A percentile compares a stretch with the other conserved stretches of the same genome.
Evolutionary conservation across 2,888 invertebrate genomes (phyloP).

Genomic region (Eumacrocentrus americanus): DNA sequence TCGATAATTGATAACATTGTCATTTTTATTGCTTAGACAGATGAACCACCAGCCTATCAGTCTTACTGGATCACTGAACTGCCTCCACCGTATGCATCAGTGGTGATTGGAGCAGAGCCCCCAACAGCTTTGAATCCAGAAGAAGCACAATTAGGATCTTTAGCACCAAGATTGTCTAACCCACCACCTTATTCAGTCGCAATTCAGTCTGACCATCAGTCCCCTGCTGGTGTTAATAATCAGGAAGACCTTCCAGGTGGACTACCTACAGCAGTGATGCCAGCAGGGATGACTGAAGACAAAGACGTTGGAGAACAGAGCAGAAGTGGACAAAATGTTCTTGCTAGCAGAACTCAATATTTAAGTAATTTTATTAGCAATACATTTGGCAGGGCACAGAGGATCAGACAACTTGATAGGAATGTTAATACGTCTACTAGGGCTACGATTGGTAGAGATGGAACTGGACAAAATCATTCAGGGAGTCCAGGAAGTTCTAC

Average conservation of each 20-base stretch:
- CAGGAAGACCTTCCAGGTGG: not conserved
- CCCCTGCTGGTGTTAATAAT: not conserved
- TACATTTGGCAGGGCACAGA: constrained; percentile 31
- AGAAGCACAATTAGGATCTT: constrained; percentile 1
- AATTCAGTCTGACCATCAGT: constrained; percentile 28
- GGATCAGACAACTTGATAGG: constrained; percentile 8
- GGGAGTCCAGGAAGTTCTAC: too few species aligned
- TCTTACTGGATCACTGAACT: constrained; percentile 44
- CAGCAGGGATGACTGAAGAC: not conserved
- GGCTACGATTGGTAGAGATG: too few species aligned
- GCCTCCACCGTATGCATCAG: constrained; percentile 46
- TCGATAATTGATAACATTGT: not conserved
- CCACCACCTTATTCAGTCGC: constrained; percentile 45
- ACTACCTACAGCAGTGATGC: too few species aligned
- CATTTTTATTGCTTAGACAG: constrained; percentile 26
- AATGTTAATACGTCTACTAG: too few species aligned
- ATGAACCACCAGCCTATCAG: constrained; percentile 43
- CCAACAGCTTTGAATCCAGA: not conserved
- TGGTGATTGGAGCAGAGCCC: constrained; percentile 33
- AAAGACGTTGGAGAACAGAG: not conserved
- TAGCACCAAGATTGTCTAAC: constrained; percentile 32
- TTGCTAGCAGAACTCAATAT: constrained; percentile 35
- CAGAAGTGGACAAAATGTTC: constrained; percentile 7
- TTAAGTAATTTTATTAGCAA: constrained; percentile 36
- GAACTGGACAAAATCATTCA: too few species aligned